These are phyloP conservation scores for Ciona savignyi DNA, from an alignment of 23 tunicate genomes.

Conservation along the genomic window DNA sequence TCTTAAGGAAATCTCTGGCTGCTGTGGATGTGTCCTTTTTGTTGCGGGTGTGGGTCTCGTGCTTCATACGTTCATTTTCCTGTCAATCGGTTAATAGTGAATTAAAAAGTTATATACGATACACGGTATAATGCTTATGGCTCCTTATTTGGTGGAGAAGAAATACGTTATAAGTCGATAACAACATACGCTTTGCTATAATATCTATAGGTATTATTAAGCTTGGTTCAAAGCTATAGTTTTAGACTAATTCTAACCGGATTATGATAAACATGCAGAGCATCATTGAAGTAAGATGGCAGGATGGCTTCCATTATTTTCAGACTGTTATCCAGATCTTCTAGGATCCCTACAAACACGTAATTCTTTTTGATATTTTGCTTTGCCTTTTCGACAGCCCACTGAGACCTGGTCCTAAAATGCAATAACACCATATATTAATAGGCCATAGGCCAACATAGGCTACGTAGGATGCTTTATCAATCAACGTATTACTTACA, in stretches of 20 bases:
- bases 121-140: too few species aligned
- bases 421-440: not conserved
- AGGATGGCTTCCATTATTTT: slow-evolving; percentile 51
- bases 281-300: slow-evolving; percentile 72
- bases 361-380: slow-evolving; percentile 74
- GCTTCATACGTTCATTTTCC: slow-evolving; percentile 55
- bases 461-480: not conserved
- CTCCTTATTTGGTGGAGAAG: too few species aligned
- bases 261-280: slow-evolving; percentile 22
- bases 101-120: too few species aligned
- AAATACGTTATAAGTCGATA: too few species aligned
- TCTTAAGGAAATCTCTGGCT: slow-evolving; percentile 45
- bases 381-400: slow-evolving; percentile 95
- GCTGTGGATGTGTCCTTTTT: slow-evolving; percentile 45
- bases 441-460: not conserved
- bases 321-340: slow-evolving; percentile 71
- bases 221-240: too few species aligned
- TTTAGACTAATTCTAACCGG: slow-evolving; percentile 42
- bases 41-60: slow-evolving; percentile 62
- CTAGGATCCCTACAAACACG: slow-evolving; percentile 84
- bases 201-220: too few species aligned
- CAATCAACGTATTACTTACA: slow-evolving; percentile 28
- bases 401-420: slow-evolving; percentile 66
- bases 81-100: too few species aligned
- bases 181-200: too few species aligned